These are phyloP conservation scores for Falco punctatus DNA, from an alignment of 2,113 vertebrate species.

Conservation along the genomic window DNA sequence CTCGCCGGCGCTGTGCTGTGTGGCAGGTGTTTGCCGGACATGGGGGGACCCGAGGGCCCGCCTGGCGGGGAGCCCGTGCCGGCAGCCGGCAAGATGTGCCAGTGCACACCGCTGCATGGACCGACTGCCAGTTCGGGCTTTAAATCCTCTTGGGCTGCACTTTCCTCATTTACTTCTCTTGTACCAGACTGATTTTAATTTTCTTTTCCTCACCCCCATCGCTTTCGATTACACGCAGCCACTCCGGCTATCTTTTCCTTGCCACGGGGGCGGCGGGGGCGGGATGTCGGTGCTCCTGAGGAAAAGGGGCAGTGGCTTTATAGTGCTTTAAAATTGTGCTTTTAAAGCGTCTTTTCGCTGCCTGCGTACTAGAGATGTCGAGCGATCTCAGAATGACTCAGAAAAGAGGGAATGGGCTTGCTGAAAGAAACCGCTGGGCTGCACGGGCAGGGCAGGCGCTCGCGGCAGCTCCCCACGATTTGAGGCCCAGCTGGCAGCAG, in stretches of 20 bases:
- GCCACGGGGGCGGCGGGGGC: too few relatives aligned
- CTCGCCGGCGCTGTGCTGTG: neutral
- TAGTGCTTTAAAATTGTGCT: neutral
- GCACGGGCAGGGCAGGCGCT: neutral
- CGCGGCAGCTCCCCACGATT: accelerated
- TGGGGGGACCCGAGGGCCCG: neutral
- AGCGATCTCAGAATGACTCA: neutral
- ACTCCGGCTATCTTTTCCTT: too few relatives aligned
- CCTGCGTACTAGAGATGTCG: neutral
- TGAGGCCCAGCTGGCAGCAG: neutral
- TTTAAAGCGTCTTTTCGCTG: neutral
- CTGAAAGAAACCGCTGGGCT: neutral
- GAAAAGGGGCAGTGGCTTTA: too few relatives aligned
- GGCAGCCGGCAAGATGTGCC: neutral
- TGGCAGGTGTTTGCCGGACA: neutral
- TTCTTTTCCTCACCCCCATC: too few relatives aligned
- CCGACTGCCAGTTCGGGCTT: neutral
- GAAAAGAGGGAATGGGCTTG: neutral
- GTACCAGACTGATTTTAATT: too few relatives aligned
- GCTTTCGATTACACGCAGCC: too few relatives aligned
- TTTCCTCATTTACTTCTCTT: too few relatives aligned
- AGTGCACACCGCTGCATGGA: neutral
- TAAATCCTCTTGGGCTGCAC: too few relatives aligned
- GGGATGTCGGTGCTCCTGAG: too few relatives aligned
- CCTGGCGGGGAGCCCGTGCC: neutral